Evolutionary conservation across 92 coral and sea anemone genomes (phyloP).

Genomic region (Epizoanthus scotinus): DNA sequence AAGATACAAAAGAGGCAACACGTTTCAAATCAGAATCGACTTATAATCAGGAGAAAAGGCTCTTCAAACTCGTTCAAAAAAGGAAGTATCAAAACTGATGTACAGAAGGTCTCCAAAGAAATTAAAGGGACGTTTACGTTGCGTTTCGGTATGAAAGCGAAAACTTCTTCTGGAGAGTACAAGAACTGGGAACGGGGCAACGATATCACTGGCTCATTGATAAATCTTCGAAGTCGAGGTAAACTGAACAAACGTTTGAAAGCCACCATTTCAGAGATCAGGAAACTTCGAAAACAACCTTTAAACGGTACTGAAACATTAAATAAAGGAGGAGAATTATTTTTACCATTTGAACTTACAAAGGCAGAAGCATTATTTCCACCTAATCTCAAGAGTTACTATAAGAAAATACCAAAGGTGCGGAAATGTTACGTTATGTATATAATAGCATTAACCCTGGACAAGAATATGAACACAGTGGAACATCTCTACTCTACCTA

Average conservation of each 20-base stretch:
- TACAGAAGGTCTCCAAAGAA: conserved; percentile 16
- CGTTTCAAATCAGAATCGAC: conserved; percentile 34
- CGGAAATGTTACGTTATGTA: conserved; percentile 72
- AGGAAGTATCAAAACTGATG: conserved; percentile 21
- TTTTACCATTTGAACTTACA: conserved; percentile 35
- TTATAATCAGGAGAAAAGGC: conserved; percentile 31
- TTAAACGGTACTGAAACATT: conserved; percentile 6
- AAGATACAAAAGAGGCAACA: conserved; percentile 41
- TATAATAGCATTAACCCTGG: conserved; percentile 57
- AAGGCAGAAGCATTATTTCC: conserved; percentile 66
- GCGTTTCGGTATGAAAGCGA: conserved; percentile 60
- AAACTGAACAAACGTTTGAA: conserved; percentile 55
- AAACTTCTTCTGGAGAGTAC: conserved; percentile 42
- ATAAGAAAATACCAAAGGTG: conserved; percentile 50
- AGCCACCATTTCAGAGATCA: conserved; percentile 51
- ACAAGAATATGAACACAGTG: conserved; percentile 49
- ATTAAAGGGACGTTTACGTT: conserved; percentile 42
- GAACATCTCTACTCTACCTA: conserved; percentile 67
- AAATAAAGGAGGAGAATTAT: conserved; percentile 28
- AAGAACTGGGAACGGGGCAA: conserved; percentile 34
- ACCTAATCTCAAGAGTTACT: conserved; percentile 56
- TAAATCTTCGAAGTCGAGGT: conserved; percentile 12
- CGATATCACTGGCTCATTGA: conserved; percentile 64
- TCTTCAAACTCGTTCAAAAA: conserved; percentile 4
- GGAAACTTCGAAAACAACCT: conserved; percentile 39